Percentiles rank a stretch among this genome's conserved stretches.
phyloP scores from a whole-genome alignment of 92 coral and sea anemone genomes.

The Chrysogorgia sp. region DNA sequence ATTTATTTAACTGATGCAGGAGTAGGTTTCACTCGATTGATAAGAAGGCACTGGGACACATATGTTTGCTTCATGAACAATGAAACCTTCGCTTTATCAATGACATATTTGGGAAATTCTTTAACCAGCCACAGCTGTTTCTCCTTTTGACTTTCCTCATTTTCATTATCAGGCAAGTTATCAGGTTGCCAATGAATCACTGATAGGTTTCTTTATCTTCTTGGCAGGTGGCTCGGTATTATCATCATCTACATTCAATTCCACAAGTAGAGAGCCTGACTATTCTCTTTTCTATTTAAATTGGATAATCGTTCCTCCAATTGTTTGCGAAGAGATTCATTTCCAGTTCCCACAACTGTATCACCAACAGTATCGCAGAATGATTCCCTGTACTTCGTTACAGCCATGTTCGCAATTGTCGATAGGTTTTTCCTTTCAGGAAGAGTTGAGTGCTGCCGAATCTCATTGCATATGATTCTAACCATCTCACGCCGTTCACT shows the following conservation, averaged over 20 bases:
- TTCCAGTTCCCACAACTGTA: constrained; percentile 16
- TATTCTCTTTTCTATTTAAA: constrained; percentile 3
- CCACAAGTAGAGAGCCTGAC: not conserved
- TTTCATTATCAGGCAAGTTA: not conserved
- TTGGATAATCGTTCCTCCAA: constrained; percentile 24
- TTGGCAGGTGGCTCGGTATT: not conserved
- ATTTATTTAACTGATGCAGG: constrained; percentile 10
- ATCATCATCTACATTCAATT: constrained; percentile 24
- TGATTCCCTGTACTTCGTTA: constrained; percentile 14
- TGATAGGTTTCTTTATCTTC: not conserved
- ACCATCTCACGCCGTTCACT: constrained; percentile 32
- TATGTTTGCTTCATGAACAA: constrained; percentile 21
- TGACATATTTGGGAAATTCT: constrained; percentile 13
- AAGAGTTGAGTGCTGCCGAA: not conserved
- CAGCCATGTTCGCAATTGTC: constrained; percentile 18
- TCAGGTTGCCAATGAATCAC: constrained; percentile 41
- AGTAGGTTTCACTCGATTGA: constrained; percentile 19
- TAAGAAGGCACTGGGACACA: too few species aligned
- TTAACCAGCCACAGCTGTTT: constrained; percentile 5
- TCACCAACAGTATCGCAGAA: constrained; percentile 29
- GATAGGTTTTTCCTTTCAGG: constrained; percentile 23
- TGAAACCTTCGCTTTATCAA: constrained; percentile 5
- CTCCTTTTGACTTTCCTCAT: not conserved
- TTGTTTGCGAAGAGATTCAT: constrained; percentile 14
- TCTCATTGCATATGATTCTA: constrained; percentile 13